Evolutionary conservation across 2,888 invertebrate species (phyloP), one percentile per base, ranked within the genome.

Genomic region (Thecophora atra): DNA sequence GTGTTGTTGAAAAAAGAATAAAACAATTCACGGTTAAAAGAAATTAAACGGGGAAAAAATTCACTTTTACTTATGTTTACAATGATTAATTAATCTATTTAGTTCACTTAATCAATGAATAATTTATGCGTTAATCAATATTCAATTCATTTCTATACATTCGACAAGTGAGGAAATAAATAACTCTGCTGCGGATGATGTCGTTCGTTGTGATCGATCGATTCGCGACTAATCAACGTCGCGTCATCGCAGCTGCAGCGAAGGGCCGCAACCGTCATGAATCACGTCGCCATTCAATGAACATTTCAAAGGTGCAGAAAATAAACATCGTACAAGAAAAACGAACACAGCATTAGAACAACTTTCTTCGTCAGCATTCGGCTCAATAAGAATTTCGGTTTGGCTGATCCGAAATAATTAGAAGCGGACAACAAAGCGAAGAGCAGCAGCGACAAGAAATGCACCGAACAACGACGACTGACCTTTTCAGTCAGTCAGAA

Each of bases 141-240:
- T n/a, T n/a, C n/a, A n/a, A n/a, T n/a, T n/a, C n/a, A n/a, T n/a
- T n/a, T n/a, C n/a, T n/a, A n/a, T n/a, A n/a, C n/a, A n/a, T n/a
- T n/a, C n/a, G n/a, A n/a, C n/a, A n/a, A n/a, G n/a, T n/a, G n/a
- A n/a, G n/a, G n/a, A n/a, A n/a, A n/a, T n/a, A n/a, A n/a, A n/a
- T n/a, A n/a, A n/a, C n/a, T n/a, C n/a, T 70, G 67, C 73, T 62
- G 58, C 17, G 66, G 74, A 54, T 67, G 81, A 82, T 81, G 82
- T 81, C n/a, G n/a, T 82, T 81, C 81, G 83, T 81, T 79, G 79
- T 80, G 81, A 84, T 86, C 85, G 85, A 85, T 86, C 83, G 83
- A 81, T 81, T 81, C 81, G 83, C 83, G 81, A 85, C 84, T 85
- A 85, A 85, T 84, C 81, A 82, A 81, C 81, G 78, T 80, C 72